Conservation (phyloP, 2,797 vertebrate genomes). For the Micropoecilia bifurca region DNA sequence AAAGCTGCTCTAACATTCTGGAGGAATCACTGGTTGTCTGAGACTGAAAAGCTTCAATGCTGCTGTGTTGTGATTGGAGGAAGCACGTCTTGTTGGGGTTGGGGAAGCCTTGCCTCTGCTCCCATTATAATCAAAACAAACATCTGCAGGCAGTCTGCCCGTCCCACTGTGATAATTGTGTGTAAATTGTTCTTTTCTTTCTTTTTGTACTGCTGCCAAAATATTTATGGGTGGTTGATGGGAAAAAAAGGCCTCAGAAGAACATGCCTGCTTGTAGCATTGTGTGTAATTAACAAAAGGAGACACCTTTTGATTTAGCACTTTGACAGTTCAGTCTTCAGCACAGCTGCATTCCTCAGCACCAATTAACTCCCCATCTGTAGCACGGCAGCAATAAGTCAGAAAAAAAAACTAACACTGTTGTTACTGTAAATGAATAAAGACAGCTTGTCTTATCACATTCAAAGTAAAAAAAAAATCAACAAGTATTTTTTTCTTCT, state of each 20-base stretch:
- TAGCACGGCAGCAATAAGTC: conserved; percentile 51
- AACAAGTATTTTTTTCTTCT: conserved; percentile 4
- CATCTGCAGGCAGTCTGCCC: conserved; percentile 77
- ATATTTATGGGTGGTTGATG: conserved; percentile 70
- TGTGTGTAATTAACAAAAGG: conserved; percentile 84
- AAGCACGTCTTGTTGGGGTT: conserved; percentile 55
- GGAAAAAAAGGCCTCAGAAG: conserved; percentile 63
- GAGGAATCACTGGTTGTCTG: not conserved
- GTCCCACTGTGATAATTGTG: conserved; percentile 81
- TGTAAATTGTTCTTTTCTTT: conserved; percentile 74
- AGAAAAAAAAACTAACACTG: conserved; percentile 33
- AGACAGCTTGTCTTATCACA: conserved; percentile 30
- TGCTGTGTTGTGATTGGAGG: conserved; percentile 55
- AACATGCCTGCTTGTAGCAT: conserved; percentile 75
- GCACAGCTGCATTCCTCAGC: conserved; percentile 75
- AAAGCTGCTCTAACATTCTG: conserved; percentile 62
- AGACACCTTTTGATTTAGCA: conserved; percentile 77
- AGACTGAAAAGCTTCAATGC: conserved; percentile 45
- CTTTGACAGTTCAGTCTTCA: conserved; percentile 70
- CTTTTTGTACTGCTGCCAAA: conserved; percentile 74
- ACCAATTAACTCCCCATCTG: conserved; percentile 82
- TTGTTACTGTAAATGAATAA: conserved; percentile 44
- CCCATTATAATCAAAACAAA: conserved; percentile 75
- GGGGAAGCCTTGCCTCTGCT: conserved; percentile 56
- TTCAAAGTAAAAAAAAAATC: conserved; percentile 18